phyloP scores from a whole-genome alignment of 2,797 vertebrate genomes.

The Pangasius sanitwongsei region DNA sequence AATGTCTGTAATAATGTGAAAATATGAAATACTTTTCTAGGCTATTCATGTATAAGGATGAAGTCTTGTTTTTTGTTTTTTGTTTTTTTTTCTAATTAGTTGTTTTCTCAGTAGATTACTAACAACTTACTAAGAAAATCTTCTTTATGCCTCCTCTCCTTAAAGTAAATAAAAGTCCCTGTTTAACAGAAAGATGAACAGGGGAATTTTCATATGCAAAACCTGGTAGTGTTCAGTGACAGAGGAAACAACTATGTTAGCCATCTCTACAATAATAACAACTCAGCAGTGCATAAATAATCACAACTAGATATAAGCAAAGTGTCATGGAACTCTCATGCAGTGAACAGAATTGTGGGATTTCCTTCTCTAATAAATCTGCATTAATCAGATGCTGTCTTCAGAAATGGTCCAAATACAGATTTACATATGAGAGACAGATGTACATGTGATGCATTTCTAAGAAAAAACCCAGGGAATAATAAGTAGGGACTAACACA shows the following conservation, averaged over 20 bases:
- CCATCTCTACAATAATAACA: constrained; percentile 7
- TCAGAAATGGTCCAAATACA: not conserved
- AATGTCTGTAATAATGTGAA: not conserved
- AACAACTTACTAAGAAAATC: not conserved
- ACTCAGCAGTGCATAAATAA: not conserved
- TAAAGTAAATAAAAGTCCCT: constrained; percentile 43
- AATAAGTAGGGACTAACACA: not conserved
- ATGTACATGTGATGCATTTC: not conserved
- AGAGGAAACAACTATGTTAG: constrained; percentile 18
- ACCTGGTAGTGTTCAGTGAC: constrained; percentile 4
- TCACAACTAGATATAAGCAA: not conserved
- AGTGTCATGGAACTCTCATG: not conserved
- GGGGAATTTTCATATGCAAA: constrained; percentile 63
- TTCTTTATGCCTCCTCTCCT: not conserved
- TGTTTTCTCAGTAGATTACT: not conserved
- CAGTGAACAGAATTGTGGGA: not conserved
- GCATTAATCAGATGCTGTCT: too few relatives aligned
- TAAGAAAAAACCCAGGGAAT: not conserved
- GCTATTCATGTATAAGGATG: not conserved
- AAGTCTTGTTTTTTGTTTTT: not conserved
- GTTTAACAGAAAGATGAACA: constrained; percentile 35
- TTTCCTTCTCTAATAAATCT: not conserved
- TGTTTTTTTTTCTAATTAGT: not conserved
- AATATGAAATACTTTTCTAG: not conserved
- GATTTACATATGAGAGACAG: not conserved